Conservation (phyloP, 1,140 invertebrate genomes). For the Musca vetustissima region DNA sequence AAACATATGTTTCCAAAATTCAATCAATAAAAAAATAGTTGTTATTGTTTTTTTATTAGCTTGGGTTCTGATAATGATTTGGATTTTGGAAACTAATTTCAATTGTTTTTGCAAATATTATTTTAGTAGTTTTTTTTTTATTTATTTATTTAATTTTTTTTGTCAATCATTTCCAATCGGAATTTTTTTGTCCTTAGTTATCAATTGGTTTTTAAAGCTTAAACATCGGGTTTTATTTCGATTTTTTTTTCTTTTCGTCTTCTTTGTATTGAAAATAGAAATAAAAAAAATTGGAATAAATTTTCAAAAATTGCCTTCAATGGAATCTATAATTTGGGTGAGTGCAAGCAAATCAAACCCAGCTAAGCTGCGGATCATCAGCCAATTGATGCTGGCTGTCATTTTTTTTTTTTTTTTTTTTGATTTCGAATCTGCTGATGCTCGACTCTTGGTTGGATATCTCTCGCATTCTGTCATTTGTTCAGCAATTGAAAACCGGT, state of each 20-base stretch:
- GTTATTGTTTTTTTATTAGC: background rate
- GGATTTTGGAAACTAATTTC: constrained; percentile 4
- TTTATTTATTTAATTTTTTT: too few relatives aligned
- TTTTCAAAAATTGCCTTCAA: background rate
- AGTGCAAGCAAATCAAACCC: background rate
- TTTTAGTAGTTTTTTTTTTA: constrained; percentile 13
- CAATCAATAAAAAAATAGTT: background rate
- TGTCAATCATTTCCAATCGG: constrained; percentile 8
- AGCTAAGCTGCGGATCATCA: too few relatives aligned
- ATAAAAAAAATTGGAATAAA: background rate
- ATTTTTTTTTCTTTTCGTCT: too few relatives aligned
- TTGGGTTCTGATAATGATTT: constrained; percentile 13
- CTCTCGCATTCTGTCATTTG: background rate
- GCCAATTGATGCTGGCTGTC: too few relatives aligned
- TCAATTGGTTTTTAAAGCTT: constrained; percentile 19
- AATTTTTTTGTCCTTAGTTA: constrained; percentile 16
- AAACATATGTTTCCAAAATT: too few relatives aligned
- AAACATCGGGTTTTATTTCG: background rate
- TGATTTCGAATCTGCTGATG: background rate
- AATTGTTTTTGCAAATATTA: constrained; percentile 2
- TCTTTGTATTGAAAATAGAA: background rate
- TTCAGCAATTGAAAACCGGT: too few relatives aligned
- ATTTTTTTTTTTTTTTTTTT: too few relatives aligned
- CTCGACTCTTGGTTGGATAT: too few relatives aligned
- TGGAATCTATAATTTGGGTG: constrained; percentile 17